phyloP scores from a whole-genome alignment of 2,797 vertebrate genomes.

The Aulostomus chinensis region DNA sequence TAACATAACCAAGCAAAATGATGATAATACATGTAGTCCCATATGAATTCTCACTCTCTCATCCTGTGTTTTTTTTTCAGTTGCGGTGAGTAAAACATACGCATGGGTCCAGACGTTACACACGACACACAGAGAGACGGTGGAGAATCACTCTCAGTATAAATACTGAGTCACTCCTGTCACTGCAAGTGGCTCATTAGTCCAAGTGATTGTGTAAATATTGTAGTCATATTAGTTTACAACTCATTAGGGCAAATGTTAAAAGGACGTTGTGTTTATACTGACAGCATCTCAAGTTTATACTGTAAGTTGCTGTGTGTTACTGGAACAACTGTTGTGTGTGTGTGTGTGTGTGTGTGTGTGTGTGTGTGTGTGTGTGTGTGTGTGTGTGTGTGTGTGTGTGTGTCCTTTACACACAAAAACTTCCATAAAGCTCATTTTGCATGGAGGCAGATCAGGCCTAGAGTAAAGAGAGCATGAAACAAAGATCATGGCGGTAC shows the following conservation, averaged over 20 bases:
- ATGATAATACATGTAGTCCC: too few species aligned
- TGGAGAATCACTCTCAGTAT: slow-evolving; percentile 12
- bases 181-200: slow-evolving; percentile 28
- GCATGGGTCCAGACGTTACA: slow-evolving; percentile 12
- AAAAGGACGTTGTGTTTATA: slow-evolving; percentile 38
- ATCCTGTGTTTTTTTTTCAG: too few species aligned
- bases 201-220: slow-evolving; percentile 55
- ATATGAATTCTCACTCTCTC: too few species aligned
- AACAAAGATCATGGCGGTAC: too few species aligned
- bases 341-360: too few species aligned
- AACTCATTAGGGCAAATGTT: slow-evolving; percentile 21
- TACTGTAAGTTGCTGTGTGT: slow-evolving; percentile 11
- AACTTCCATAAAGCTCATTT: too few species aligned
- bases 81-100: neutral
- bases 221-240: slow-evolving; percentile 41
- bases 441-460: too few species aligned
- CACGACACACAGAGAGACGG: slow-evolving; percentile 18
- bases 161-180: slow-evolving; percentile 29
- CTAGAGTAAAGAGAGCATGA: too few species aligned
- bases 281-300: slow-evolving; percentile 19
- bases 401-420: too few species aligned
- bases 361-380: too few species aligned
- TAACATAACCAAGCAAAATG: too few species aligned
- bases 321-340: slow-evolving; percentile 28
- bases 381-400: too few species aligned